Base-by-base conservation (phyloP, 2,888 invertebrate species). In the Biston betularia region DNA sequence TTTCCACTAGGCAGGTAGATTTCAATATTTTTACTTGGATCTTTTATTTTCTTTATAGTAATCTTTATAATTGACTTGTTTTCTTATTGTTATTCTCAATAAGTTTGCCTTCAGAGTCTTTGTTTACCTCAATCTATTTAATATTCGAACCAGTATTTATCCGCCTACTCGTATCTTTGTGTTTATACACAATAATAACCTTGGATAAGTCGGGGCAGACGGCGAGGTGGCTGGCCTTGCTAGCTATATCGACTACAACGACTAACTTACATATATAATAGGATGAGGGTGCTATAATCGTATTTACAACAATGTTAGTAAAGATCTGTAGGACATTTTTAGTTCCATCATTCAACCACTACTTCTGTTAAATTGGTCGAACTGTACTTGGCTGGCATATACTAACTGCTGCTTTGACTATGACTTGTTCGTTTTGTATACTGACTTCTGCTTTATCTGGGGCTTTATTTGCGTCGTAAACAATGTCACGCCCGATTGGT, bases 141-240 rank as follows among this genome's bases (percentile, higher is more conserved):
- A 59, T 74, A 67, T 68, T 65, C 68, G 63, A 61, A 52, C 48
- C 56, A 57, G 68, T 49, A 49, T 24, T 53, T 58, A 57, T 66
- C 73, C 73, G 69, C 68, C 68, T 71, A 73, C 69, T 65, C 63
- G 34, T 69, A 64, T 65, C 67, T 60, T 68, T 68, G 70, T 92
- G 92, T 92, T 93, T 93, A 91, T 84, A 93, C 86, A 93, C 93
- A 93, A 93, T 87, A 86, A 80, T 82, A 91, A 91, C 93, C 93
- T 93, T 93, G 93, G 79, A 66, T 68, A 69, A 68, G 74, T 65
- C 71, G 68, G 50, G 73, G 65, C 75, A 74, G 78, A 73, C 78
- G 64, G 76, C 79, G 81, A 83, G 85, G 84, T 85, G 70, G 82
- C 78, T 82, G 82, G 84, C 86, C 86, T 88, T 86, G 86, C 65